Evolutionary conservation across 2,888 invertebrate genomes (phyloP).

Genomic region (Lamellibrachia satsuma): DNA sequence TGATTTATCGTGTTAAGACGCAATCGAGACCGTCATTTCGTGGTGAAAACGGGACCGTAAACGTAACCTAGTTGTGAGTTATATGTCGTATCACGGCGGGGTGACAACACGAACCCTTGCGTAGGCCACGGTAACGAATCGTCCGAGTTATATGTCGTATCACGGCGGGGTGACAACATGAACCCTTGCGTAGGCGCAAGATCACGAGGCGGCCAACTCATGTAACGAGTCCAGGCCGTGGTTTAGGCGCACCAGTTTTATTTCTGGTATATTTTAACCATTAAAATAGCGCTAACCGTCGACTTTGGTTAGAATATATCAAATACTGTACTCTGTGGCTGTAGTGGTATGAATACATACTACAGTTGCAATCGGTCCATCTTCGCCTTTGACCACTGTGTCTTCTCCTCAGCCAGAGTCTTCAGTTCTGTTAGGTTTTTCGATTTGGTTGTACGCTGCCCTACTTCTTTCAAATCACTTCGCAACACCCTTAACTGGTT

Average conservation of each 20-base stretch:
- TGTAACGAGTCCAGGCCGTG: neutral
- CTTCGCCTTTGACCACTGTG: too few relatives aligned
- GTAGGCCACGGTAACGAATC: neutral
- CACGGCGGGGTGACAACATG: too few relatives aligned
- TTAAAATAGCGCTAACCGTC: neutral
- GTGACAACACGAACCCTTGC: neutral
- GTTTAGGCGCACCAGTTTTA: neutral
- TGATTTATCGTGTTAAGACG: neutral
- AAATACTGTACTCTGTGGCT: too few relatives aligned
- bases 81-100: neutral
- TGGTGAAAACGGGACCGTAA: neutral
- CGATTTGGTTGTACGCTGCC: too few relatives aligned
- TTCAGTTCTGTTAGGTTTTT: too few relatives aligned
- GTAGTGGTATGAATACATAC: too few relatives aligned
- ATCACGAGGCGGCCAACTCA: neutral
- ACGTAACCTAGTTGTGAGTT: neutral
- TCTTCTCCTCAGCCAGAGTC: too few relatives aligned
- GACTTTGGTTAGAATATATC: neutral
- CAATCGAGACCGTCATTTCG: neutral
- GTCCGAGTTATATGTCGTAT: neutral
- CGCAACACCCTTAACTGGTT: too few relatives aligned
- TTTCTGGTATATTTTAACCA: neutral
- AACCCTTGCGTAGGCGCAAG: too few relatives aligned
- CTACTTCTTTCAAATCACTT: too few relatives aligned
- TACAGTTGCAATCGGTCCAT: too few relatives aligned